Base-by-base conservation (phyloP, 2,113 vertebrate species). In the Chaetodon trifascialis region DNA sequence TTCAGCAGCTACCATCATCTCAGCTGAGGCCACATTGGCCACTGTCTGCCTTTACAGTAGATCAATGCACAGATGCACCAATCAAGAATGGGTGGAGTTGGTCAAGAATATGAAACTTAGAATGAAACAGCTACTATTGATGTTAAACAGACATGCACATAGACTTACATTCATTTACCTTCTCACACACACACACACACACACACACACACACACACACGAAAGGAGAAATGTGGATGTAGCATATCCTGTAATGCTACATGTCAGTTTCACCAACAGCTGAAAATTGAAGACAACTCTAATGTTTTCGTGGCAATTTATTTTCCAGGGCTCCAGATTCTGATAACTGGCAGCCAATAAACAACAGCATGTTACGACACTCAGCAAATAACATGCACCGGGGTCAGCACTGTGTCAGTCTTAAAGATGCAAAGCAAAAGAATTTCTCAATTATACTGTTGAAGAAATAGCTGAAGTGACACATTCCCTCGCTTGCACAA, bases 361-460 rank as follows among this genome's bases (percentile, higher is more conserved):
- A 59, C 56, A 55, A 46, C 68, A 36, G 51, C 30, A 36, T 25
- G 17, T 55, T n/a, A 2, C 30, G 30, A 52, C 58, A 58, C 65
- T 85, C 76, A 70, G 87, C 76, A 77, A 70, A 83, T 85, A 69
- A 59, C 77, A 58, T 52, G 38, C 19, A 68, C 64, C 65, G 11
- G 67, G 25, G 44, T 88, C 83, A 88, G 88, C 82, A 80, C n/a
- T 58, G 76, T 82, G 82, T 75, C 76, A 83, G 67, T 87, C 63
- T 52, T 66, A 85, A 75, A 85, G 64, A 80, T 59, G 55, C 73
- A 69, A 86, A 80, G 60, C 36, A 60, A 63, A 73, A 74, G 40
- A n/a, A 19, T 69, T 88, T 80, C 56, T 47, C 44, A 44, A 52
- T 44, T 66, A 68, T 25, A 30, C 10, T 23, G 2, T 54, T 67